Conservation (phyloP, 2,888 invertebrate species). For the Allophyes oxyacanthae region DNA sequence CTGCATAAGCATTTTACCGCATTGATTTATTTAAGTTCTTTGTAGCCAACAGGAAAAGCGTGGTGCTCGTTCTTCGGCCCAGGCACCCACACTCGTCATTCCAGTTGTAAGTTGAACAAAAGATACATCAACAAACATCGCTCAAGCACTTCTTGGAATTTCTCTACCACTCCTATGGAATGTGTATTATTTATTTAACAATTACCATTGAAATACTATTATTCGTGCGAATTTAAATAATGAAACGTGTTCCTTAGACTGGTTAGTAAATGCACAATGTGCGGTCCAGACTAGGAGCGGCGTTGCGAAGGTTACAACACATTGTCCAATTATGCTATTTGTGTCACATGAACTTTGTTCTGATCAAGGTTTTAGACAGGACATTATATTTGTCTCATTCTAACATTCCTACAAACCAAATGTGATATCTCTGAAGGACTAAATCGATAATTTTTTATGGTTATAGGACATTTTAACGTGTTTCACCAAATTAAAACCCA, state of each 20-base stretch:
- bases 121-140: constrained; percentile 66
- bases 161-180: constrained; percentile 54
- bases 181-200: constrained; percentile 33
- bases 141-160: constrained; percentile 68
- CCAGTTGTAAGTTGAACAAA: constrained; percentile 61
- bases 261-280: constrained; percentile 25
- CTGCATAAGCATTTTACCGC: constrained; percentile 32
- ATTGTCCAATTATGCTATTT: constrained; percentile 51
- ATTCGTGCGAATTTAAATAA: constrained; percentile 6
- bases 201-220: constrained; percentile 9
- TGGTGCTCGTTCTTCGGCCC: constrained; percentile 63
- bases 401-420: constrained; percentile 9
- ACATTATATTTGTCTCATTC: constrained; percentile 14
- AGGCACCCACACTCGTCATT: constrained; percentile 59
- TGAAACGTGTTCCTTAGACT: constrained; percentile 4
- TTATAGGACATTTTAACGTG: too few species aligned
- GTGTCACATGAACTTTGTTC: constrained; percentile 51
- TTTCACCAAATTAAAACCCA: too few species aligned
- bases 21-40: constrained; percentile 50
- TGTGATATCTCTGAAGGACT: background rate
- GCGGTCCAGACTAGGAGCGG: constrained; percentile 43
- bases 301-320: constrained; percentile 41
- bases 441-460: too few species aligned
- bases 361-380: constrained; percentile 50
- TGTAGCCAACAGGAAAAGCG: constrained; percentile 60